Base-by-base conservation (phyloP, 2,888 invertebrate species). In the Lithophane semibrunnea region DNA sequence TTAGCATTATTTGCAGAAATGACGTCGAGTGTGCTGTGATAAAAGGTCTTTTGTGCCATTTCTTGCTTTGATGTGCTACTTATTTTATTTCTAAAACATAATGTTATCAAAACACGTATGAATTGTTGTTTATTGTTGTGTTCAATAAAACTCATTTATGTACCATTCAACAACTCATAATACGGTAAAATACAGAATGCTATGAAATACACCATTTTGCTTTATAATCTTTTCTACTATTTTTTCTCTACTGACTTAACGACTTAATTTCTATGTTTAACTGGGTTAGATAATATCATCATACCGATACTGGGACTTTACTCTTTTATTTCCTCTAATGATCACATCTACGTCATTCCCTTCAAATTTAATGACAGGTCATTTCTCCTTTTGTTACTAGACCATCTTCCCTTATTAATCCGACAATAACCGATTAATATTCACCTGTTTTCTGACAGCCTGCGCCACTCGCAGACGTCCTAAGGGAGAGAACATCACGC, bases 401-500 rank as follows among this genome's bases (percentile, higher is more conserved):
- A 61, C 10, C 18, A 69, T 65, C 64, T 54, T 42, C 12, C 29
- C 18, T 69, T 75, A 79, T 82, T 69, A 85, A 79, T 85, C 54
- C 24, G 49, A 69, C 18, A 64, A 63, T 65, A 75, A 75, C 58
- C 65, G 73, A 79, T 84, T 75, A 84, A 76, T 75, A 82, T 69
- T 86, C 87, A 97, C 97, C 95, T 97, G 97, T 92, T 97, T 97
- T 67, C 97, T 93, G 42, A 97, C 97, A n/a, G 97, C 97, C 86
- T 97, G 97, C 2, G 97, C 97, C 29, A 97, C 97, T 79, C 97
- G 91, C 54, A 97, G 93, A 42, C 97, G 94, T 0, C 97, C 97
- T 73, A 97, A 90, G 0, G 97, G 97, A 0, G 97, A 97, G 79
- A 96, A 97, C 97, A 97, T 97, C 12, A 97, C 97, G 2, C 97